Evolutionary conservation across 2,113 vertebrate genomes (phyloP).

Genomic region (Morone chrysops): DNA sequence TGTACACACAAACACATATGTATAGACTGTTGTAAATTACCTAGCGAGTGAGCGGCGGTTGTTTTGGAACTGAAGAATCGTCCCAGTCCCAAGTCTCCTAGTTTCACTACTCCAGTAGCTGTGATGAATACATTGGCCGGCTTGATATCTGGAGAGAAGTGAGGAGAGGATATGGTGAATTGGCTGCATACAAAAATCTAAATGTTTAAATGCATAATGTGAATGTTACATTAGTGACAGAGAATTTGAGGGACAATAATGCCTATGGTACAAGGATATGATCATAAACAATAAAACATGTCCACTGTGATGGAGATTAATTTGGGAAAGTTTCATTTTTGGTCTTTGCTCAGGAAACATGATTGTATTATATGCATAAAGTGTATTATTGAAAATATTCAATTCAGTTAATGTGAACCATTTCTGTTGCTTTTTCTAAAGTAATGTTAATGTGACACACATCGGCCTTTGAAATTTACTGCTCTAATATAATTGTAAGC

Average conservation of each 20-base stretch:
- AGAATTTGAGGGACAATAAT: not conserved
- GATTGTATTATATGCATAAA: not conserved
- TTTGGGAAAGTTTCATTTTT: not conserved
- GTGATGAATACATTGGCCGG: conserved; percentile 99
- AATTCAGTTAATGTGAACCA: conserved; percentile 31
- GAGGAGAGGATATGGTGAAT: not conserved
- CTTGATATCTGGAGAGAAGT: conserved; percentile 91
- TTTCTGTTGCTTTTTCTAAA: conserved; percentile 46
- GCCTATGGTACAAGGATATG: not conserved
- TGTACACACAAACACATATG: not conserved
- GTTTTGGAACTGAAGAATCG: conserved; percentile 99
- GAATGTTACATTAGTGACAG: not conserved
- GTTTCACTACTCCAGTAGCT: conserved; percentile 97
- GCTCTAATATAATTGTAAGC: conserved; percentile 65
- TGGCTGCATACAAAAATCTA: not conserved
- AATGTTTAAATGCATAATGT: not conserved
- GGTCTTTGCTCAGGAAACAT: not conserved
- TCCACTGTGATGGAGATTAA: not conserved
- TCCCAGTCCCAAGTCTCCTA: conserved; percentile 95
- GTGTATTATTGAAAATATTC: conserved; percentile 21
- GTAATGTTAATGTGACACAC: conserved; percentile 47
- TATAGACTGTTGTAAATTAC: conserved; percentile 75
- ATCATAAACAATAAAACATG: not conserved
- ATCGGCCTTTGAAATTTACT: conserved; percentile 72
- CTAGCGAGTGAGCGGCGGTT: conserved; percentile 96